Base-by-base conservation (phyloP, 2,113 vertebrate species). In the Megalops atlanticus region DNA sequence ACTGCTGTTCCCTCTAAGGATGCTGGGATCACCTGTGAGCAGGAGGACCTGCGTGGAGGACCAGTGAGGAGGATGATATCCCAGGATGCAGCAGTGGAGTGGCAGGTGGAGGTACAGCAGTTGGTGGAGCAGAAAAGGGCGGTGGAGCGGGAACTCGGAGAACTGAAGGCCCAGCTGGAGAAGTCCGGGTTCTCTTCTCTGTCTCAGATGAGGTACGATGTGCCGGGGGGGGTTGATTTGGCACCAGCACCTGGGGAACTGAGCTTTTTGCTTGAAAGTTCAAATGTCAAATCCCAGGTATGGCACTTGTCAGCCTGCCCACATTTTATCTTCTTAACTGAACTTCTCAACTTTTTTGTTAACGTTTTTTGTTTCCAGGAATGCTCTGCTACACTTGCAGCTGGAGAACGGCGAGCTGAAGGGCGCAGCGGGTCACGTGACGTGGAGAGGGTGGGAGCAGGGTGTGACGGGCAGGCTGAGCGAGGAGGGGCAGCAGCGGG, bases 191-290 rank as follows among this genome's bases (percentile, higher is more conserved):
- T 93, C 89, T 90, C 89, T 70, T 96, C 96, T 0, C 86, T 96
- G 74, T 93, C 94, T 82, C 94, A 97, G 49, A 95, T 96, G 91
- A 97, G 96, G 97, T 96, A 90, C 79, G 77, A 54, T 18, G 45
- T 16, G 16, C 45, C 16, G n/a, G n/a, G n/a, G n/a, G n/a, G n/a
- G n/a, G n/a, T n/a, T n/a, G n/a, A n/a, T n/a, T n/a, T n/a, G n/a
- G n/a, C n/a, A n/a, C n/a, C n/a, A n/a, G n/a, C n/a, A n/a, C n/a
- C n/a, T n/a, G n/a, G n/a, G n/a, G n/a, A n/a, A n/a, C n/a, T n/a
- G n/a, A n/a, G n/a, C n/a, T n/a, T n/a, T n/a, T n/a, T n/a, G n/a
- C n/a, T n/a, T n/a, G n/a, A n/a, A n/a, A n/a, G n/a, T n/a, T n/a
- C n/a, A n/a, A n/a, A n/a, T n/a, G n/a, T n/a, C n/a, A n/a, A n/a